Evolutionary conservation across 2,888 invertebrate species (phyloP).

Genomic region (Monopis laevigella): DNA sequence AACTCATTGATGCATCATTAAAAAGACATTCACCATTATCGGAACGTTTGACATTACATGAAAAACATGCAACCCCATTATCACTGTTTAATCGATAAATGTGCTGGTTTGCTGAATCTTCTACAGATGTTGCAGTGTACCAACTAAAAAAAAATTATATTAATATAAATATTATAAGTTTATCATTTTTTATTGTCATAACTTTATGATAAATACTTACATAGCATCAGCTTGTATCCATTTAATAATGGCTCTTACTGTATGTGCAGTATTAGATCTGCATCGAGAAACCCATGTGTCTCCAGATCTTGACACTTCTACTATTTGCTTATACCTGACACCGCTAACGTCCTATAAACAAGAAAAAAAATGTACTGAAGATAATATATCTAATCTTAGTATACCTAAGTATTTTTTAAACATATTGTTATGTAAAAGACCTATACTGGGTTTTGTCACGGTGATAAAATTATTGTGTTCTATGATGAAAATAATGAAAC

Average conservation of each 20-base stretch:
- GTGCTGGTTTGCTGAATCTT: constrained; percentile 82
- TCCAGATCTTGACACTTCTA: constrained; percentile 51
- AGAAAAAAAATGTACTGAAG: constrained; percentile 1
- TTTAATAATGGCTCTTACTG: constrained; percentile 76
- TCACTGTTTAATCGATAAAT: constrained; percentile 75
- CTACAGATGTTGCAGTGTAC: constrained; percentile 82
- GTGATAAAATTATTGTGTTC: no score
- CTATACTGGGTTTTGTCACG: no score
- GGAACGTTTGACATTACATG: constrained; percentile 72
- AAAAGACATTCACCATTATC: constrained; percentile 69
- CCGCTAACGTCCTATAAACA: constrained; percentile 54
- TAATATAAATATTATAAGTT: no score
- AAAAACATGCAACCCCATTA: constrained; percentile 73
- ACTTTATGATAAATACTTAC: constrained; percentile 67
- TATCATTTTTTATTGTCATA: no score
- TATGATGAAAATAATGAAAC: no score
- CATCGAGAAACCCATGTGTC: constrained; percentile 31
- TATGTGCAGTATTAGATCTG: constrained; percentile 47
- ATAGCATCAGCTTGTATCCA: constrained; percentile 77
- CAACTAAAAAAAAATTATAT: no score
- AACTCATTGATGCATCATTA: constrained; percentile 75
- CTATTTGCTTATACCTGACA: constrained; percentile 73
- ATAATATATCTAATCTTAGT: no score
- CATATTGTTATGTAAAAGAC: no score
- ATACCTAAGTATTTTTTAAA: no score